Base-by-base conservation (phyloP, 2,797 vertebrate genomes). In the Zenarchopterus dispar region DNA sequence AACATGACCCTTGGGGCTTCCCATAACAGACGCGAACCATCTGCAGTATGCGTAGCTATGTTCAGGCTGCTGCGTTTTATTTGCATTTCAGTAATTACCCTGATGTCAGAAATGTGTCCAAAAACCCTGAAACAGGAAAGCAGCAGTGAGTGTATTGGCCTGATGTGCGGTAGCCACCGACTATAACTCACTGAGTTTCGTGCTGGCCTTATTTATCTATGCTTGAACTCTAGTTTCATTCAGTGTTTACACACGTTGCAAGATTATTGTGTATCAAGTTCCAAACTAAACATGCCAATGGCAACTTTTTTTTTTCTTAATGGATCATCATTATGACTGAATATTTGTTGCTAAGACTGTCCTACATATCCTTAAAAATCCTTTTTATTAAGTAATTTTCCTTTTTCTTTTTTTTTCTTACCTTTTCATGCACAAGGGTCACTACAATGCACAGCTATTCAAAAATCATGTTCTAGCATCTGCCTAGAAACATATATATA, bases 81-180 rank as follows among this genome's bases (percentile, higher is more conserved):
- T 50, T 24, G 5, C 24, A 2, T 58, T 45, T 28, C 53, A 56
- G 46, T 41, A 17, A 63, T 79, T 64, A 69, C 56, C 69, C 56
- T 21, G 45, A 41, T 75, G 68, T 85, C 64, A 75, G 55, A 80
- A 57, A 76, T 55, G 58, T 73, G 67, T 84, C 51, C 47, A 51
- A 64, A 64, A 67, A 36, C 31, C 6, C 5, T 21, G 52, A 46
- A n/a, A n/a, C n/a, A n/a, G n/a, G n/a, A n/a, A n/a, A n/a, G n/a
- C n/a, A n/a, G n/a, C n/a, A n/a, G n/a, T n/a, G n/a, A n/a, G n/a
- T n/a, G n/a, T n/a, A n/a, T n/a, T n/a, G n/a, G n/a, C n/a, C n/a
- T n/a, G n/a, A n/a, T n/a, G n/a, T n/a, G n/a, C n/a, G n/a, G n/a
- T n/a, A n/a, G n/a, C n/a, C n/a, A n/a, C n/a, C n/a, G n/a, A n/a